Evolutionary conservation across 2,888 invertebrate species (phyloP).

Genomic region (Netelia inedita): DNA sequence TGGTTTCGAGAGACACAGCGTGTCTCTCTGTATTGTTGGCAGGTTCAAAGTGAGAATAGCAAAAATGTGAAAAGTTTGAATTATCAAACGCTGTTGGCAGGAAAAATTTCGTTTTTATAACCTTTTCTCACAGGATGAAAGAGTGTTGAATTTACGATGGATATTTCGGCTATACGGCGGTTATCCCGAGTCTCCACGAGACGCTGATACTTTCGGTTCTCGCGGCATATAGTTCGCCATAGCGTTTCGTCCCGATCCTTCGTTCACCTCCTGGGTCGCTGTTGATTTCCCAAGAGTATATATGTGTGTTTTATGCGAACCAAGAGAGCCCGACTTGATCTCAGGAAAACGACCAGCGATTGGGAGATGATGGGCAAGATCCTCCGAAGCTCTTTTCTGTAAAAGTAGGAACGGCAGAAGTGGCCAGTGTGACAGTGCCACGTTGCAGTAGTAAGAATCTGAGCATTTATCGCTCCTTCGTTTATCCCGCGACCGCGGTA

Average conservation of each 20-base stretch:
- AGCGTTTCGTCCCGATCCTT: slow-evolving; percentile 9
- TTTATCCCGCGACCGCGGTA: slow-evolving; percentile 16
- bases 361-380: slow-evolving; percentile 18
- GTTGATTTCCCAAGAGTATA: not conserved
- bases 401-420: slow-evolving; percentile 6
- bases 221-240: not conserved
- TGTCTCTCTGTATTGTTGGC: too few species aligned
- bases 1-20: too few species aligned
- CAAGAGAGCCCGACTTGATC: not conserved
- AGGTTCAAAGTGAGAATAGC: too few species aligned
- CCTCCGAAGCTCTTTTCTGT: not conserved
- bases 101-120: not conserved
- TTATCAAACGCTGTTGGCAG: not conserved
- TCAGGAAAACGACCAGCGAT: slow-evolving; percentile 9
- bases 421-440: not conserved
- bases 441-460: slow-evolving; percentile 3
- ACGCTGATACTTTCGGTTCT: slow-evolving; percentile 4
- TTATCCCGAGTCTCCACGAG: not conserved
- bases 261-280: not conserved
- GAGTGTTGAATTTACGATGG: not conserved
- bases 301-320: not conserved
- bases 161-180: not conserved
- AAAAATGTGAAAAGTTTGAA: not conserved
- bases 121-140: not conserved
- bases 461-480: slow-evolving; percentile 23